Evolutionary conservation across 2,113 vertebrate genomes (phyloP).

Genomic region (Chrysochloris asiatica): DNA sequence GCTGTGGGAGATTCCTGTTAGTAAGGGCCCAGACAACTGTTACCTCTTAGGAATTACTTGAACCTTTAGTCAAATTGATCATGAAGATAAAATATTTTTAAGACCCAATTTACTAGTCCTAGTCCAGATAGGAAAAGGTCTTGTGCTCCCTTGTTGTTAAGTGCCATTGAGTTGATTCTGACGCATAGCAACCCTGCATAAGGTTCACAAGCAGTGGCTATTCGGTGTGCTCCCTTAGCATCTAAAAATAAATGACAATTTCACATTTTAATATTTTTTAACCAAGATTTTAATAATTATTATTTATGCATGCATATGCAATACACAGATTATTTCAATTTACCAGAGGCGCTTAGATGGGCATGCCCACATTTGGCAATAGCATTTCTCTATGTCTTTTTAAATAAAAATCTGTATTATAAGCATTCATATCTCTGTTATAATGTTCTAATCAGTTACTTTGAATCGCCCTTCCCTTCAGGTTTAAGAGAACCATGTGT

Average conservation of each 20-base stretch:
- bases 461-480: neutral
- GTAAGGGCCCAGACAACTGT: neutral
- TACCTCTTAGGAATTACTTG: neutral
- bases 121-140: neutral
- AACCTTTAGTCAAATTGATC: conserved; percentile 11
- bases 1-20: neutral
- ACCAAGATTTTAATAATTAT: neutral
- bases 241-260: neutral
- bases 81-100: conserved; percentile 6
- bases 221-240: neutral
- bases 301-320: neutral
- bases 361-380: neutral
- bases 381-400: conserved; percentile 10
- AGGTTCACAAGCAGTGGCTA: no score
- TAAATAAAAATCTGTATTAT: neutral
- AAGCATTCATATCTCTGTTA: neutral
- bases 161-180: no score
- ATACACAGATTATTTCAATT: neutral
- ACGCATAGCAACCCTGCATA: no score
- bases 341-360: neutral
- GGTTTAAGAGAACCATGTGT: neutral
- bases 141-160: no score
- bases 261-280: conserved; percentile 31
- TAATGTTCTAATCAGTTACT: neutral
- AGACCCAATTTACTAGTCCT: neutral